Base-by-base conservation (phyloP, 2,113 vertebrate genomes). In the Apeltes quadracus region DNA sequence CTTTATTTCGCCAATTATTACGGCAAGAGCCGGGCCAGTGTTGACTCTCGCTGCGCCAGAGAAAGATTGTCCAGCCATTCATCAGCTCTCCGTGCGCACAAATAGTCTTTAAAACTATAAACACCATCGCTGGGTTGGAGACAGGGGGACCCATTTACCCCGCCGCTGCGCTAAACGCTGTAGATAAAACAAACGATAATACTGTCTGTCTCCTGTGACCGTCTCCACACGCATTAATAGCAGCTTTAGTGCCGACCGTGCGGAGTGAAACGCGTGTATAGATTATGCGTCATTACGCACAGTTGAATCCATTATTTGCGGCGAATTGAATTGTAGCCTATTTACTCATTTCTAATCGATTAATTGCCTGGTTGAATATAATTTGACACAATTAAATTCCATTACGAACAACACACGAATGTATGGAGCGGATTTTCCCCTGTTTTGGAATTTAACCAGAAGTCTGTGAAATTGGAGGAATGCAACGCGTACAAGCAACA, bases 161-260 rank as follows among this genome's bases (percentile, higher is more conserved):
- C 93, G 91, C 91, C 87, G 93, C 94, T 89, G 95, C 89, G 94
- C 95, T 94, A 94, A 95, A 95, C 94, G 94, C 94, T 95, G 92
- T 87, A 97, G 97, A 99, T 98, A 96, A 97, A 97, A 96, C 94
- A 89, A 92, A 94, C 94, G 97, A 98, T 98, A 98, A 98, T 95
- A 93, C 94, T 92, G 96, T 95, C 95, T 97, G 96, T 96, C 96
- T 97, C 95, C 95, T 92, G 89, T 83, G 92, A 85, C 90, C 93
- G 96, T 96, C 96, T 97, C 96, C 93, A 95, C 91, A 91, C 53
- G 95, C 96, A 96, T 96, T 98, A 98, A 96, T 94, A 94, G 94
- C 93, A 91, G 94, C 93, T 95, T 95, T 93, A 93, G 94, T 94
- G 93, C 93, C 94, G 93, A 91, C 92, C 56, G 46, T 8, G 54